Conservation (phyloP, 2,888 invertebrate species). For the Eucriotettix oculatus region DNA sequence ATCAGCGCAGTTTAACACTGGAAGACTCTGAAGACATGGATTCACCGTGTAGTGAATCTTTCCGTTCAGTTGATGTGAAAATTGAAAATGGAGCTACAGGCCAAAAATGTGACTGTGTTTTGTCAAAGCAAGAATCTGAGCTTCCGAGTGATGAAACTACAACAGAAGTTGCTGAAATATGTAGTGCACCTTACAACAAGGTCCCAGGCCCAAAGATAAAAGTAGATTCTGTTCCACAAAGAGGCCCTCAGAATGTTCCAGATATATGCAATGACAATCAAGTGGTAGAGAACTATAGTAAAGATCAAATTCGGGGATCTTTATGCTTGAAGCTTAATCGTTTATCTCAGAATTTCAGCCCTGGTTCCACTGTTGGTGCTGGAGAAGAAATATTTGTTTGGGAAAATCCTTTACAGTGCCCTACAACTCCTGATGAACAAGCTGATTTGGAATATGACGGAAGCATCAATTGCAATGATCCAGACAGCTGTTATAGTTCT, state of each 20-base stretch:
- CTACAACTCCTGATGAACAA: conserved; percentile 55
- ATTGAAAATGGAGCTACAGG: conserved; percentile 13
- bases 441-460: conserved; percentile 52
- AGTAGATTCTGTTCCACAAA: conserved; percentile 2
- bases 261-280: background rate
- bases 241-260: background rate
- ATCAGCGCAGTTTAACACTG: conserved; percentile 6
- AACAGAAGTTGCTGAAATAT: conserved; percentile 16
- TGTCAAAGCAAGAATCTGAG: conserved; percentile 16
- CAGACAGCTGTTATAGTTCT: conserved; percentile 3
- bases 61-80: conserved; percentile 6
- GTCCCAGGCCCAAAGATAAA: conserved; percentile 17
- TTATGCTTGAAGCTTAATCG: background rate
- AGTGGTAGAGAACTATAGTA: background rate
- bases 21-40: conserved; percentile 13
- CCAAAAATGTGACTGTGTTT: conserved; percentile 21
- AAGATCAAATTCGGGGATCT: background rate
- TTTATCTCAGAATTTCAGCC: conserved; percentile 5
- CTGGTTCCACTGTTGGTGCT: conserved; percentile 2
- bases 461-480: conserved; percentile 16
- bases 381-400: conserved; percentile 51
- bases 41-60: conserved; percentile 12
- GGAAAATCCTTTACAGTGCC: conserved; percentile 58
- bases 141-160: conserved; percentile 13
- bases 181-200: conserved; percentile 16